These are phyloP conservation scores for Schizaphis graminum DNA, from an alignment of 2,888 invertebrate genomes.

Conservation along the genomic window DNA sequence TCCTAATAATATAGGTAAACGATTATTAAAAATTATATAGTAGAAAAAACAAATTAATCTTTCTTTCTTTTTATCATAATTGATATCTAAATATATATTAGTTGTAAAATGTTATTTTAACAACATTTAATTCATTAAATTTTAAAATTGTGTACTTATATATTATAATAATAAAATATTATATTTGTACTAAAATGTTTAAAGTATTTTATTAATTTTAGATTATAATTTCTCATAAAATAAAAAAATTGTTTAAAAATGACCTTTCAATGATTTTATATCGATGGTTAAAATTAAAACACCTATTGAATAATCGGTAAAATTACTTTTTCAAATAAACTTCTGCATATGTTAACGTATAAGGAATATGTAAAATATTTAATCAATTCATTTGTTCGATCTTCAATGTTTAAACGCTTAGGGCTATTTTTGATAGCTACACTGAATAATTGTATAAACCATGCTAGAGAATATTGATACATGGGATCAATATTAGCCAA, in stretches of 20 bases:
- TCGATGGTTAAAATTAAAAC: neutral
- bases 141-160: too few species aligned
- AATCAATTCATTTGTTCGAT: conserved; percentile 81
- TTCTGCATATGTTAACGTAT: conserved; percentile 89
- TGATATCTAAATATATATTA: neutral
- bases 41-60: neutral
- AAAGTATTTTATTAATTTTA: neutral
- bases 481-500: conserved; percentile 92
- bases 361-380: conserved; percentile 88
- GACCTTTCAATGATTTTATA: neutral
- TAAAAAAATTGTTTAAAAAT: neutral
- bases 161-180: neutral
- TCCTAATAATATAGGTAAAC: conserved; percentile 74
- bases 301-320: conserved; percentile 83
- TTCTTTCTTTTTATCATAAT: neutral
- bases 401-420: conserved; percentile 77
- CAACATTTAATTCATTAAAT: neutral
- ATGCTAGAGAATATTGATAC: conserved; percentile 93
- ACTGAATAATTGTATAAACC: conserved; percentile 90
- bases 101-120: neutral
- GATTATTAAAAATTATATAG: neutral
- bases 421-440: conserved; percentile 85
- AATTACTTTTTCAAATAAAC: conserved; percentile 97
- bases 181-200: neutral
- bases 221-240: conserved; percentile 71